Evolutionary conservation across 2,113 vertebrate genomes (phyloP), one percentile per base, ranked within the genome.

Genomic region (Sander lucioperca): DNA sequence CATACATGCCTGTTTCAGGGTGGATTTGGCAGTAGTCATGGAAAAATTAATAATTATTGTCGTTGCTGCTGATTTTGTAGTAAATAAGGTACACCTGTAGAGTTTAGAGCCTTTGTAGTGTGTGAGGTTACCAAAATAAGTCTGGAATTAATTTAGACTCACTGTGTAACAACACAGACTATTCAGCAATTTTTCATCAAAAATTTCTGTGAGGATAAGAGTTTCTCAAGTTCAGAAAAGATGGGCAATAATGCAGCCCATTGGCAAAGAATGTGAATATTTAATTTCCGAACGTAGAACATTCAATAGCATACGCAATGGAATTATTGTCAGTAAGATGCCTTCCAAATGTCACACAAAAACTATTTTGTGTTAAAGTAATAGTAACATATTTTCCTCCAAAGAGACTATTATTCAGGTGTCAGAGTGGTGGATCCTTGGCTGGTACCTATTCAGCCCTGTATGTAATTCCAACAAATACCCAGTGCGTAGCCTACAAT

Each of bases 341-440:
- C 79, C 81, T 89, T 86, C 88, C 80, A 87, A 82, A 73, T 77
- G 78, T 74, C 57, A 48, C 51, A 89, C 43, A 79, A 84, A 89
- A 61, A 67, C 6, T 23, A 33, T 79, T 88, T 88, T 56, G 66
- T 74, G 76, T 77, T 57, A 45, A 68, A 74, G 77, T 79, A 72
- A 90, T 83, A 25, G 66, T 74, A 14, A 93, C 86, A 93, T 89
- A 86, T 88, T 91, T 90, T 62, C 50, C 74, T 86, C 53, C 59
- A 63, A 77, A 74, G 70, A 81, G 74, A 58, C 83, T 79, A 77
- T 93, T 91, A 79, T 93, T 88, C 70, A 33, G 45, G 66, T 80
- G 86, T 92, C 89, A 82, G 64, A 86, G 65, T 15, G 39, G 54
- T 86, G 87, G 76, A 91, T 87, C 86, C 84, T 91, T 88, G 89